Evolutionary conservation across 2,888 invertebrate genomes (phyloP).

Genomic region (Campoplex capitator): DNA sequence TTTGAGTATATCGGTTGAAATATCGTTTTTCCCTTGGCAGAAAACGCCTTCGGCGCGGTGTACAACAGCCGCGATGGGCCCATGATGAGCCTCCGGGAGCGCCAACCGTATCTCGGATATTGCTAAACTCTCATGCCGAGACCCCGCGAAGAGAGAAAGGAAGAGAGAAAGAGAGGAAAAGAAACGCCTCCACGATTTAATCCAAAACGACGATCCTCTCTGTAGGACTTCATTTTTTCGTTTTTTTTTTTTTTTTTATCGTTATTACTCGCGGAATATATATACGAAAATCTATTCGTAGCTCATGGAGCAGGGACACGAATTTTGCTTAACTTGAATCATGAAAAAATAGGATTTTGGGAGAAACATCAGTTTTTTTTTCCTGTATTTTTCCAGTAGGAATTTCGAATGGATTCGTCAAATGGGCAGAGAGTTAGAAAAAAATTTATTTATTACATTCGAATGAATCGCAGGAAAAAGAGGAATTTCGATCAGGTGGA

Average conservation of each 20-base stretch:
- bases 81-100: constrained; percentile 46
- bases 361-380: no score
- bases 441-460: no score
- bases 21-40: neutral
- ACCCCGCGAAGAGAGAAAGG: constrained; percentile 17
- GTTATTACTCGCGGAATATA: no score
- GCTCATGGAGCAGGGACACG: no score
- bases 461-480: no score
- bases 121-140: constrained; percentile 53
- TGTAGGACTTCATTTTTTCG: neutral
- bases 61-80: constrained; percentile 5
- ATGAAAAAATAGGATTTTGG: no score
- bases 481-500: no score
- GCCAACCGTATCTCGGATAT: constrained; percentile 54
- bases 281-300: no score
- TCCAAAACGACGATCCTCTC: constrained; percentile 7
- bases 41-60: constrained; percentile 33
- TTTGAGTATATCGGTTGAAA: neutral
- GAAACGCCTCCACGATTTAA: constrained; percentile 44
- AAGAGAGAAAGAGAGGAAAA: constrained; percentile 11
- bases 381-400: no score
- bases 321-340: no score
- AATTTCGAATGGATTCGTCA: no score
- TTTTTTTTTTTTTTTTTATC: neutral
- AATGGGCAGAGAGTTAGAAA: no score